Percentiles rank a stretch among this genome's conserved stretches.
Conservation (phyloP, 2,113 vertebrate species). For the Ia io region DNA sequence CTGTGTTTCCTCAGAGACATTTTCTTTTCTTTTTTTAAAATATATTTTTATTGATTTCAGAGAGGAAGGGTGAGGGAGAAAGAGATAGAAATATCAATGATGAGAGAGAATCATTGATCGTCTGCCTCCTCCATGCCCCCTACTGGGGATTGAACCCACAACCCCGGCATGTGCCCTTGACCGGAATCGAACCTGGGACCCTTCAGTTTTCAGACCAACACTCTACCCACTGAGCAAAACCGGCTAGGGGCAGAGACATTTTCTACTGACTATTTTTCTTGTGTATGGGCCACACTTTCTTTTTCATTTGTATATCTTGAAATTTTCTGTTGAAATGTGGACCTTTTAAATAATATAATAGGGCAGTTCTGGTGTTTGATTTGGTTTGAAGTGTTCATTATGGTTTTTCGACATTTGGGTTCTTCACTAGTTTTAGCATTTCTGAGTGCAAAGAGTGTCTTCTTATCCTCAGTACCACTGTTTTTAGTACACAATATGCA, state of each 20-base stretch:
- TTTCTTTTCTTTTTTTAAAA: slow-evolving; percentile 15
- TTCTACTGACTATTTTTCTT: slow-evolving; percentile 20
- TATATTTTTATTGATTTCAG: too few species aligned
- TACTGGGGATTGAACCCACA: too few species aligned
- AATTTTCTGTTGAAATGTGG: slow-evolving; percentile 1
- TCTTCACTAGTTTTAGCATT: background rate
- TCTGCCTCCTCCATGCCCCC: too few species aligned
- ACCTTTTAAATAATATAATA: background rate
- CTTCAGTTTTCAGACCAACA: too few species aligned
- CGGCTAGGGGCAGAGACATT: background rate
- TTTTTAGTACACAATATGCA: background rate
- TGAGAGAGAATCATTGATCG: too few species aligned
- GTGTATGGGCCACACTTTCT: background rate
- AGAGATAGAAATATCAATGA: too few species aligned
- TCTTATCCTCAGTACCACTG: background rate
- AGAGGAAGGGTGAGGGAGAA: too few species aligned
- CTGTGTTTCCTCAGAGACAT: background rate
- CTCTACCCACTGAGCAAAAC: too few species aligned
- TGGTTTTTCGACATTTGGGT: background rate
- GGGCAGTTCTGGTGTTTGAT: background rate
- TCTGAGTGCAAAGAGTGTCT: background rate
- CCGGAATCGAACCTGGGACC: too few species aligned
- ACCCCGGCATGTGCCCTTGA: too few species aligned
- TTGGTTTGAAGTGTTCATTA: background rate
- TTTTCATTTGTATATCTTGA: background rate